Evolutionary conservation across 2,888 invertebrate species (phyloP).

Genomic region (Choristoneura rosaceana): DNA sequence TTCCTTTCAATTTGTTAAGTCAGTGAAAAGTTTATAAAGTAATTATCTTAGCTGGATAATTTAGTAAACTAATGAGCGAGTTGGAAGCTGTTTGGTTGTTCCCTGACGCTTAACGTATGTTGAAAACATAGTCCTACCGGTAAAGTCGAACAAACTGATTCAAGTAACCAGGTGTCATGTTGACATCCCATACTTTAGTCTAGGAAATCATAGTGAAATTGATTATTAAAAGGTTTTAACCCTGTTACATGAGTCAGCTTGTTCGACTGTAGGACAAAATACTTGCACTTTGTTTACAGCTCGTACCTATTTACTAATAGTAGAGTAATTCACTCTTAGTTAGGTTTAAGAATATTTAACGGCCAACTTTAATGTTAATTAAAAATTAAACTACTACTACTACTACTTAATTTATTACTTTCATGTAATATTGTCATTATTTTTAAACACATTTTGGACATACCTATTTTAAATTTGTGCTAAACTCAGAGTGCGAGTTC

Average conservation of each 20-base stretch:
- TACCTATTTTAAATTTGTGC: no score
- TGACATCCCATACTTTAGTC: no score
- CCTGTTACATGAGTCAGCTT: no score
- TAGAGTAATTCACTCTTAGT: background rate
- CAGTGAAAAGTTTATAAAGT: slow-evolving; percentile 7
- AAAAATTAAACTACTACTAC: background rate
- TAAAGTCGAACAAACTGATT: no score
- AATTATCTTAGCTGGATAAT: background rate
- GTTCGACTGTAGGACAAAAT: background rate
- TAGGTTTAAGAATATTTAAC: background rate
- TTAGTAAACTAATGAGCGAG: slow-evolving; percentile 5
- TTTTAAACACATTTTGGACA: no score
- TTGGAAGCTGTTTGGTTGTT: background rate
- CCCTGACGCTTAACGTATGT: background rate
- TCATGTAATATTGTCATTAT: no score
- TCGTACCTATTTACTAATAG: background rate
- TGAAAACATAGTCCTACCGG: background rate
- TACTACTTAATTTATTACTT: no score
- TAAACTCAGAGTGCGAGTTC: no score
- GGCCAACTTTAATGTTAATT: slow-evolving; percentile 6
- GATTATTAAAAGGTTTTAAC: no score
- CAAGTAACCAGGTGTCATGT: no score
- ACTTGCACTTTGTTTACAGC: background rate
- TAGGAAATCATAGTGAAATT: no score
- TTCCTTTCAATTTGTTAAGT: slow-evolving; percentile 9